A percentile compares a stretch with the other conserved stretches of the same genome.
Conservation (phyloP, 1,140 invertebrate genomes). For the Drosophila kepulauana region DNA sequence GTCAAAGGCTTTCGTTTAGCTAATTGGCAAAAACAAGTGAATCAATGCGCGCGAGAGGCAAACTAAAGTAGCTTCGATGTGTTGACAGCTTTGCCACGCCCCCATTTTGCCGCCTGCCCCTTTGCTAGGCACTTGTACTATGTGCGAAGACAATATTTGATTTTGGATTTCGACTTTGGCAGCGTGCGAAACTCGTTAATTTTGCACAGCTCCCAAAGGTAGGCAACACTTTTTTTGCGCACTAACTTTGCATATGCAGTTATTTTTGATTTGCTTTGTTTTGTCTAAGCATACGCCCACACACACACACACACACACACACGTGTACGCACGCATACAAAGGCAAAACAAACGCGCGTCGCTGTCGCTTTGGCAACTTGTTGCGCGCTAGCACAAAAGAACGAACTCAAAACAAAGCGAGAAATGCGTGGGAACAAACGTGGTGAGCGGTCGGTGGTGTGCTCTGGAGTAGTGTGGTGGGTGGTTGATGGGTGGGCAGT, state of each 20-base stretch:
- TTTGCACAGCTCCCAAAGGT: slow-evolving; percentile 51
- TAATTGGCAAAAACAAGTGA: background rate
- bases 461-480: background rate
- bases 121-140: too few species aligned
- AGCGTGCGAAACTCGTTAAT: slow-evolving; percentile 20
- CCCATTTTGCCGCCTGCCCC: too few species aligned
- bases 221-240: slow-evolving; percentile 57
- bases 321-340: slow-evolving; percentile 12
- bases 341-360: background rate
- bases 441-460: background rate
- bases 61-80: background rate
- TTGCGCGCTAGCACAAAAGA: slow-evolving; percentile 63
- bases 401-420: slow-evolving; percentile 70
- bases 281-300: slow-evolving; percentile 11
- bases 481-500: background rate
- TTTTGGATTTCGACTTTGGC: slow-evolving; percentile 1
- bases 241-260: slow-evolving; percentile 10
- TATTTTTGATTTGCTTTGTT: slow-evolving; percentile 53
- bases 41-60: too few species aligned
- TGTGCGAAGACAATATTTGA: background rate
- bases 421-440: slow-evolving; percentile 48
- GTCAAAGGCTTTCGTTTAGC: background rate
- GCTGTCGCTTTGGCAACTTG: slow-evolving; percentile 55
- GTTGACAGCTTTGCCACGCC: background rate
- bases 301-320: background rate